Evolutionary conservation across 2,113 vertebrate species (phyloP).

Genomic region (Mormyrus lacerda): DNA sequence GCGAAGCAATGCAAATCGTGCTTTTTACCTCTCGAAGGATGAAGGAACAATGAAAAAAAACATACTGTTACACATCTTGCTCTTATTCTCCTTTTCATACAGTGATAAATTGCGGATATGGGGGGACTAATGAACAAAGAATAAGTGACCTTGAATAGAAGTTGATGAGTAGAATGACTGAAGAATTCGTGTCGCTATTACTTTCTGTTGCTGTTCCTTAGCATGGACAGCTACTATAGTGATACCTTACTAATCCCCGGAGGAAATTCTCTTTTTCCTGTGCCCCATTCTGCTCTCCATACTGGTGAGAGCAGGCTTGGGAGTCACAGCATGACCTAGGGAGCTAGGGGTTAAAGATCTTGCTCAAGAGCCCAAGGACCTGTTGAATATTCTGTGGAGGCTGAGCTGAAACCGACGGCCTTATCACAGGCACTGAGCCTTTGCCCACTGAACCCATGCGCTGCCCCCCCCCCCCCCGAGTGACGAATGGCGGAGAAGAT

Average conservation of each 20-base stretch:
- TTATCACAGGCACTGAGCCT: not conserved
- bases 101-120: not conserved
- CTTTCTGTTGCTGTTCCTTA: not conserved
- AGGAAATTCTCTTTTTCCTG: not conserved
- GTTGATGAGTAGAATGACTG: not conserved
- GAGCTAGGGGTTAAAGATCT: not conserved
- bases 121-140: not conserved
- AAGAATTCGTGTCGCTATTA: not conserved
- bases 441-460: not conserved
- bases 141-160: not conserved
- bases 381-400: not conserved
- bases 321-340: not conserved
- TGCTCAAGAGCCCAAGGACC: not conserved
- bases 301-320: not conserved
- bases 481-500: not conserved
- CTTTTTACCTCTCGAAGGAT: too few relatives aligned
- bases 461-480: not conserved
- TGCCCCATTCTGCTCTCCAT: not conserved
- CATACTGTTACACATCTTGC: not conserved
- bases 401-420: not conserved
- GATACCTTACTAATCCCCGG: not conserved
- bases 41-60: too few relatives aligned
- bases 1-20: too few relatives aligned
- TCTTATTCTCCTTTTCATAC: not conserved
- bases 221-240: not conserved